Evolutionary conservation across 2,888 invertebrate genomes (phyloP).

Genomic region (Hypolimnas misippus): DNA sequence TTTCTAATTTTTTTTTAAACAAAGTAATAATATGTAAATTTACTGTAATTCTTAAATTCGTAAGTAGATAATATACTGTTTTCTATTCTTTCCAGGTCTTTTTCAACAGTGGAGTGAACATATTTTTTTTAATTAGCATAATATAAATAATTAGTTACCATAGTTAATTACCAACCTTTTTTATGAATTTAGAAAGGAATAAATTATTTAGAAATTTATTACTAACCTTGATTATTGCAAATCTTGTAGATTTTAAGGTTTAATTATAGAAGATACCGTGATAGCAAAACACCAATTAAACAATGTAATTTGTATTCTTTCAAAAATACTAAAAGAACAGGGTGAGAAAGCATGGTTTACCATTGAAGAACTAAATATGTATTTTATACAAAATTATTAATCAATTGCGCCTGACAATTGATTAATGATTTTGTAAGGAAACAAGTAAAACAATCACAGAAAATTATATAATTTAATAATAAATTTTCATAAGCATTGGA

Average conservation of each 20-base stretch:
- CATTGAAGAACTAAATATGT: no score
- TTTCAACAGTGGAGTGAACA: neutral
- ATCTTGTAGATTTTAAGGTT: neutral
- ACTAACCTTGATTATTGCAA: neutral
- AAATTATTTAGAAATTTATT: neutral
- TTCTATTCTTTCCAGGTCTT: conserved; percentile 7
- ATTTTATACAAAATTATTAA: no score
- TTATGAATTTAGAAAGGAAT: neutral
- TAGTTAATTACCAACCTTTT: neutral
- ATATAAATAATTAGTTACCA: neutral
- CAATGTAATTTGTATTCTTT: no score
- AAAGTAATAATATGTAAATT: no score
- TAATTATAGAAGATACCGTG: no score
- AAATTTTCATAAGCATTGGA: conserved; percentile 42
- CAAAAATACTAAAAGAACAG: no score
- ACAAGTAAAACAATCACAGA: conserved; percentile 1
- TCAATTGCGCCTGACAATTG: no score
- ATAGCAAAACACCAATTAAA: no score
- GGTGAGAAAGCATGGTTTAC: no score
- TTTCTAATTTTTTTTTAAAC: no score
- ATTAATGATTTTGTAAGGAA: neutral
- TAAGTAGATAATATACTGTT: neutral
- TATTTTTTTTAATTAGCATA: neutral
- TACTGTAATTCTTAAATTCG: no score
- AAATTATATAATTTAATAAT: conserved; percentile 43